phyloP scores from a whole-genome alignment of 2,888 invertebrate genomes.

The Horisme vitalbata region DNA sequence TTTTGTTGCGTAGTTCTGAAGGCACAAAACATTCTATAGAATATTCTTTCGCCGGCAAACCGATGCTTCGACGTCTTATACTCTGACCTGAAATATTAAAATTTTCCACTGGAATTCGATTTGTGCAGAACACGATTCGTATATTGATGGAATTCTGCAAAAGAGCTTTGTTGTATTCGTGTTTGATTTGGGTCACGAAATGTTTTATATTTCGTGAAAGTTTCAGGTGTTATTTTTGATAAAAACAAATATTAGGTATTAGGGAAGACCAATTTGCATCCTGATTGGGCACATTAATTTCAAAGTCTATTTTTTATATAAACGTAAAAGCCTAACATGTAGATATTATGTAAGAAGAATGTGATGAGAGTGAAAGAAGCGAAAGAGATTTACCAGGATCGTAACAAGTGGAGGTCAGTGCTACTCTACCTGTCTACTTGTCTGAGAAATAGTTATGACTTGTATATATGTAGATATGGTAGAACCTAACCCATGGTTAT shows the following conservation, averaged over 20 bases:
- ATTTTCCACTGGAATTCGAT: slow-evolving; percentile 23
- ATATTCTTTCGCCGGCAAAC: slow-evolving; percentile 37
- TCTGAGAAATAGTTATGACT: not conserved
- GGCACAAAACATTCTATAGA: slow-evolving; percentile 40
- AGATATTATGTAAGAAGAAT: no score
- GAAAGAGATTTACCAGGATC: no score
- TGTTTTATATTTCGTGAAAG: not conserved
- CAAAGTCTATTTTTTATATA: no score
- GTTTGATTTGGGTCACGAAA: slow-evolving; percentile 5
- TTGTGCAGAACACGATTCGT: slow-evolving; percentile 5
- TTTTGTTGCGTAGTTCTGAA: slow-evolving; percentile 33
- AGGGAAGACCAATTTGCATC: no score
- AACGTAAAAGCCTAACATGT: no score
- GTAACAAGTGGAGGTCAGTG: no score
- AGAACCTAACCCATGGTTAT: slow-evolving; percentile 39
- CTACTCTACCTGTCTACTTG: no score
- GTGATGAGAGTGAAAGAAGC: no score
- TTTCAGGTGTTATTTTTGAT: no score
- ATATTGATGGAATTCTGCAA: slow-evolving; percentile 6
- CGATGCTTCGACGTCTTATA: slow-evolving; percentile 41
- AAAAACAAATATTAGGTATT: no score
- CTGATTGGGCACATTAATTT: no score
- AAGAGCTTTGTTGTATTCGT: slow-evolving; percentile 9
- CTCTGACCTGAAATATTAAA: slow-evolving; percentile 39
- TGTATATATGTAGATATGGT: not conserved